phyloP scores from a whole-genome alignment of 2,797 vertebrate genomes.

The Falco rusticolus region DNA sequence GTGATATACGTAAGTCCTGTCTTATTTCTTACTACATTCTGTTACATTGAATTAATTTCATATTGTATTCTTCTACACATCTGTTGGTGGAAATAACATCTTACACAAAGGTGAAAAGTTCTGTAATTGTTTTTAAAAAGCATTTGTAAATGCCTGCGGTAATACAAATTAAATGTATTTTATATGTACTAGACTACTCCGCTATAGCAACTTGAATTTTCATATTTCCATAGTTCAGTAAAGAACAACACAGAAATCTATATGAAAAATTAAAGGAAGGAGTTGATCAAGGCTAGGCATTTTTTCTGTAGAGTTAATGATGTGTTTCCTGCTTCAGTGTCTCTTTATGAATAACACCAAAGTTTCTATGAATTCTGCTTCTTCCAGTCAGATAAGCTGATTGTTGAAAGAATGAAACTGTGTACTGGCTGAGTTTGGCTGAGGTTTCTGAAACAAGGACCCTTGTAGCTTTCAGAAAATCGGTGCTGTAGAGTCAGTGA shows the following conservation, averaged over 20 bases:
- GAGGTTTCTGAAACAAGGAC: background rate
- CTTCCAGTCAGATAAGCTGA: background rate
- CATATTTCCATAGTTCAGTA: background rate
- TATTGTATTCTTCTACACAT: background rate
- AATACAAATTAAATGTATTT: background rate
- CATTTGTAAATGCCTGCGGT: background rate
- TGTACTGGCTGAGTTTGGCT: background rate
- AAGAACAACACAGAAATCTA: background rate
- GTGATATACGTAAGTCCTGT: background rate
- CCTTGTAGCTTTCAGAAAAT: background rate
- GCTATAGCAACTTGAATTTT: background rate
- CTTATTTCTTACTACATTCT: slow-evolving; percentile 1
- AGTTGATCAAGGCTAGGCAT: background rate
- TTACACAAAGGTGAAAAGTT: background rate
- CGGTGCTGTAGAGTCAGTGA: background rate
- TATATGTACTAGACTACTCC: background rate
- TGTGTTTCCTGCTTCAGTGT: background rate
- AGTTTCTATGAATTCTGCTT: background rate
- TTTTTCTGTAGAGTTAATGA: background rate
- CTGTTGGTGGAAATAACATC: background rate
- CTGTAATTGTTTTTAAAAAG: background rate
- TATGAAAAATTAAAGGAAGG: background rate
- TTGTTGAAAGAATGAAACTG: background rate
- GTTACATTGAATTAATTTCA: background rate
- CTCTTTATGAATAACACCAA: background rate